Evolutionary conservation across 2,888 invertebrate species (phyloP), one percentile per base, ranked within the genome.

Genomic region (Caradrina kadenii): DNA sequence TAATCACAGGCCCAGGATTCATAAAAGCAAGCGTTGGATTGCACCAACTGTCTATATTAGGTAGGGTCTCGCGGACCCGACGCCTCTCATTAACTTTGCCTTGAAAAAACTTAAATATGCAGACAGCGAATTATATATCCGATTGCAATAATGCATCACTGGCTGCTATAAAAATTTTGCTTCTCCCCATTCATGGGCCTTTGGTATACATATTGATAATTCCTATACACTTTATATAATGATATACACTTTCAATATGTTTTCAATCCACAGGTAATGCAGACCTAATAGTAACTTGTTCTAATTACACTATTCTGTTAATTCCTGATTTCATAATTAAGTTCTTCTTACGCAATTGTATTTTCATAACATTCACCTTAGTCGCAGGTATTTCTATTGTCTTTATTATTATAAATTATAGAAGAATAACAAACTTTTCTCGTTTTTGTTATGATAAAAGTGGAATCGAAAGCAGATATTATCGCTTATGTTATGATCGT

Each of bases 1-100:
- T 82, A 88, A 90, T 86, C 81, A 82, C 76, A 67, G 76, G 31
- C 72, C 61, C 64, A 50, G 1, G 52, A 71, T 81, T 81, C 66
- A 63, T 71, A 80, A 81, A 76, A 68, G 64, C 69, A 64, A 75
- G 66, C 72, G 63, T 69, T 71, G 58, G 70, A 72, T 66, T 69
- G 69, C 50, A 61, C 64, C 76, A 71, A 63, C 74, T 62, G 65
- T 70, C 82, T 71, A 63, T 73, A 81, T 84, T 79, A 82, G 86
- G 84, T 42, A 79, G 80, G 87, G 83, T 76, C 50, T 54, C 35
- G 22, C 22, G 56, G 31, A 45, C 42, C 56, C 55, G 31, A 63
- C 62, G 69, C 66, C 56, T 63, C 62, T 83, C 77, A 88, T 84
- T 83, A 81, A 86, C 82, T 76, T 31, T 74, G 67, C 61, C 42